These are phyloP conservation scores for Cheirogaleus major DNA, from an alignment of 2,797 vertebrate genomes.

Conservation along the genomic window DNA sequence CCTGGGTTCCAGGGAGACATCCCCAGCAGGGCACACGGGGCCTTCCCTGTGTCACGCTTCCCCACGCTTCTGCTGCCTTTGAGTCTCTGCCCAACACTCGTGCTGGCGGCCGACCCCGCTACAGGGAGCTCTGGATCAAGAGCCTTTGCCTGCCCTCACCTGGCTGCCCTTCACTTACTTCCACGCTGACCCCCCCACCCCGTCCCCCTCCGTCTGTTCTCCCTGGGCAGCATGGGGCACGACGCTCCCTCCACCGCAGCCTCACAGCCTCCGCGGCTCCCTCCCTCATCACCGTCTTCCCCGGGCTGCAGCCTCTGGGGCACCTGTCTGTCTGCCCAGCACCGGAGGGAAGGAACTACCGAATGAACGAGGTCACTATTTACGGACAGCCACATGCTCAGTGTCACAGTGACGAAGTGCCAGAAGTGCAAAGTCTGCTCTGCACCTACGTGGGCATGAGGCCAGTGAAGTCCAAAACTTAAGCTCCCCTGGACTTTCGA, in stretches of 20 bases:
- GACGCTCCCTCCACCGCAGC: background rate
- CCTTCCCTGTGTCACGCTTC: background rate
- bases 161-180: background rate
- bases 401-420: background rate
- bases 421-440: too few relatives aligned
- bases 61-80: background rate
- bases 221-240: rapidly evolving
- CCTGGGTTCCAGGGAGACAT: rapidly evolving
- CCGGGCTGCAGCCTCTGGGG: rapidly evolving
- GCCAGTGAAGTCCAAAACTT: background rate
- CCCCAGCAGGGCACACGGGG: background rate
- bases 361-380: background rate
- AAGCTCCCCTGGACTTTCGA: background rate
- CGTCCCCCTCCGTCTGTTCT: background rate
- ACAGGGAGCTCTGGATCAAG: background rate
- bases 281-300: rapidly evolving
- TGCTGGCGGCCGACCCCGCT: rapidly evolving
- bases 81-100: background rate
- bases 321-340: rapidly evolving
- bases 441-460: rapidly evolving
- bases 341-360: background rate
- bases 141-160: background rate
- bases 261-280: background rate
- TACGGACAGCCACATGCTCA: too few relatives aligned
- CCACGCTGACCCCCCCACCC: background rate